phyloP scores from a whole-genome alignment of 2,888 invertebrate genomes.

The Apamea anceps region DNA sequence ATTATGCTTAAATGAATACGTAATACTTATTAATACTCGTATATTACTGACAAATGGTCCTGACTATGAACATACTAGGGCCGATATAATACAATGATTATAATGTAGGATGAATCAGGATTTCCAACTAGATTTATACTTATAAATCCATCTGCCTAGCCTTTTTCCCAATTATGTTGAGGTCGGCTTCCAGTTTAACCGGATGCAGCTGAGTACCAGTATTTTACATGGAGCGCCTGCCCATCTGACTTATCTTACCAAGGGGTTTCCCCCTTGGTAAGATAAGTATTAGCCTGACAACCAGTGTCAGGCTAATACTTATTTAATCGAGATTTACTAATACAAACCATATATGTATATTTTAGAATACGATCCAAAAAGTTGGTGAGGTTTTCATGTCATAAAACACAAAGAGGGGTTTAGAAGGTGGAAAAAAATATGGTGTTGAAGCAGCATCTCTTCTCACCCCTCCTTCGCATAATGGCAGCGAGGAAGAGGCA shows the following conservation, averaged over 20 bases:
- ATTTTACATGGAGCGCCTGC: too few relatives aligned
- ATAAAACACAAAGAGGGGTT: background rate
- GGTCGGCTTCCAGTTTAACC: too few relatives aligned
- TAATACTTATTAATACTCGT: background rate
- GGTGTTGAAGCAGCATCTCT: too few relatives aligned
- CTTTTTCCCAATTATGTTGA: too few relatives aligned
- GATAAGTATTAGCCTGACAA: too few relatives aligned
- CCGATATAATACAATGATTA: background rate
- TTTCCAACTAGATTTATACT: background rate
- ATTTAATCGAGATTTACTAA: background rate
- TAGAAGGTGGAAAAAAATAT: too few relatives aligned
- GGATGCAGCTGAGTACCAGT: too few relatives aligned
- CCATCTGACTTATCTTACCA: too few relatives aligned
- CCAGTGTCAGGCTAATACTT: too few relatives aligned
- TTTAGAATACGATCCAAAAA: background rate
- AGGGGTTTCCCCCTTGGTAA: too few relatives aligned
- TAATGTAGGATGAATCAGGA: background rate
- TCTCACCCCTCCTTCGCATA: background rate
- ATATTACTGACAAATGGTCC: background rate
- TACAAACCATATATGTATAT: background rate
- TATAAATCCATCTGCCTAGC: too few relatives aligned
- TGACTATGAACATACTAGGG: background rate
- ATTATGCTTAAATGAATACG: slow-evolving; percentile 5
- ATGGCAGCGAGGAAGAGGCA: background rate
- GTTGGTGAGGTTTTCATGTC: too few relatives aligned